Base-by-base conservation (phyloP, 2,113 vertebrate species). In the Tricholaema leucomelas region DNA sequence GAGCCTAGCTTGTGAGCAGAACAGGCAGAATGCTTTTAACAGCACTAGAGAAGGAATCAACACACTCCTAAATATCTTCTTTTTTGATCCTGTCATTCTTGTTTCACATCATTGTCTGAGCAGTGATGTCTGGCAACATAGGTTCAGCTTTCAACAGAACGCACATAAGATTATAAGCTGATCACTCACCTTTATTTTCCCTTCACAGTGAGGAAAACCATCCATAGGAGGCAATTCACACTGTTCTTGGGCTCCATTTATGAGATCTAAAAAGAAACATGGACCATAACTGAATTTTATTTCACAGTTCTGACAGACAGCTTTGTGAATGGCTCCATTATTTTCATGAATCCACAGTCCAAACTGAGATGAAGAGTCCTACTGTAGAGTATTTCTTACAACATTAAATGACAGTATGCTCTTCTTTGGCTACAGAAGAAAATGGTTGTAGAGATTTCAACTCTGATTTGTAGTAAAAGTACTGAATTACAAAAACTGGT, bases 161-260 rank as follows among this genome's bases (percentile, higher is more conserved):
- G 33, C 8, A 63, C 6, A 6, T 8, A 71, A 72, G 61, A 82
- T 81, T 58, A 91, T 61, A 69, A 73, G 1, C 13, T 73, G 33
- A 15, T 73, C 54, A 27, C 92, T 98, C 97, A 99, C 99, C 98
- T 99, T 99, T 95, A 99, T 91, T 94, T 99, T 99, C 95, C 98
- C 98, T 97, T 99, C 99, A 52, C 99, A 99, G 97, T 99, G 99
- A 94, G 99, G 99, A 96, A 99, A 99, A 95, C 99, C 99, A 92
- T 99, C 99, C 98, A 99, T 97, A 95, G 98, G 97, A 94, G 99
- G 99, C 97, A 99, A 98, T 97, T 99, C 98, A 90, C 99, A 99
- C 98, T 99, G 99, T 97, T 99, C 99, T 97, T 99, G 99, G 96
- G 98, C 99, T 95, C 99, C 99, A 80, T 98, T 99, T 93, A 99